Evolutionary conservation across 2,797 vertebrate genomes (phyloP).

Genomic region (Hoplostethus mediterraneus): DNA sequence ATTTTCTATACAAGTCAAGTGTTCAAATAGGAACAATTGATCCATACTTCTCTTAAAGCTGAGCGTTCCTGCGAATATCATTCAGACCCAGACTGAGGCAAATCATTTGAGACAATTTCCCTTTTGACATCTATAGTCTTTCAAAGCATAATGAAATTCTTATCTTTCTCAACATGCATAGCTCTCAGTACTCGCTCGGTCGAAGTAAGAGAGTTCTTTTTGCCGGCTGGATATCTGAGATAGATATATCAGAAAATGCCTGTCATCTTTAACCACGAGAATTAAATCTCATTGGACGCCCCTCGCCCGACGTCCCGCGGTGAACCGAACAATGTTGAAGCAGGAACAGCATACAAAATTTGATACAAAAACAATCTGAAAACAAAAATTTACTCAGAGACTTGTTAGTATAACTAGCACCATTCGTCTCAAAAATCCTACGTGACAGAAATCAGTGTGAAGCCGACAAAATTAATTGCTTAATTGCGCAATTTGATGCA

Average conservation of each 20-base stretch:
- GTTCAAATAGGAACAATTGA: constrained; percentile 39
- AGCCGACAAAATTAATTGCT: constrained; percentile 25
- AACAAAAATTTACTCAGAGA: constrained; percentile 20
- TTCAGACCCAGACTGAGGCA: constrained; percentile 75
- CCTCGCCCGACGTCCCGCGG: constrained; percentile 1
- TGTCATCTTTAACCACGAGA: constrained; percentile 1
- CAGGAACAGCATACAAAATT: not conserved
- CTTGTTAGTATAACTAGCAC: constrained; percentile 11
- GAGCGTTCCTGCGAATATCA: constrained; percentile 56
- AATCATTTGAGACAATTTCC: constrained; percentile 66
- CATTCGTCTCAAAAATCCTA: constrained; percentile 29
- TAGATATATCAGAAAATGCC: constrained; percentile 58
- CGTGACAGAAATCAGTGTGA: constrained; percentile 27
- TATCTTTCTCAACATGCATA: constrained; percentile 77
- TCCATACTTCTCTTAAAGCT: constrained; percentile 39
- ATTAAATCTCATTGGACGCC: constrained; percentile 7
- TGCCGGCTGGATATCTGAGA: constrained; percentile 62
- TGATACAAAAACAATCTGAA: not conserved
- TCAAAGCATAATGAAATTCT: constrained; percentile 76
- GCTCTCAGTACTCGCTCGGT: constrained; percentile 60
- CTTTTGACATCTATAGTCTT: constrained; percentile 73
- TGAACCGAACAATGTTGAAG: constrained; percentile 19
- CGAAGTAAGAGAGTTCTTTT: constrained; percentile 57
- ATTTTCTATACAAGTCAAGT: constrained; percentile 37
- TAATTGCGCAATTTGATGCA: constrained; percentile 50